Base-by-base conservation (phyloP, 2,888 invertebrate species). In the Cyclophora punctaria region DNA sequence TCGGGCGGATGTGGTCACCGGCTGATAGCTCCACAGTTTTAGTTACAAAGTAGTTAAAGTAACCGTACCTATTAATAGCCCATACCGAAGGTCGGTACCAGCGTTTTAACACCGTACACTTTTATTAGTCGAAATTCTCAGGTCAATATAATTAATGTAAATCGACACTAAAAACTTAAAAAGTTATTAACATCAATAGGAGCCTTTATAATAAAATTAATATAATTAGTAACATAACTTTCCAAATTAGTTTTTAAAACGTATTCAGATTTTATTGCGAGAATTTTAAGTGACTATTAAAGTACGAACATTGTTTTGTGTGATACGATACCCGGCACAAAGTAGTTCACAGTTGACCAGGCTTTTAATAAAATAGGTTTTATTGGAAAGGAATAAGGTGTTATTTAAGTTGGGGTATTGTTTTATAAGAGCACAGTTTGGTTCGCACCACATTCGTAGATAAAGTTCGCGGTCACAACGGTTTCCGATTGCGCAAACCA, bases 401-500 rank as follows among this genome's bases (percentile, higher is more conserved):
- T 50, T 56, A 51, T 53, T 53, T 61, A 49, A 45, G 48, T 55
- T 52, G 50, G 44, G 34, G 48, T 45, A 41, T 33, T 40, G 43
- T 49, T 56, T 56, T 53, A 57, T 49, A 45, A 55, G 49, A 59
- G 58, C 52, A 59, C 58, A 5, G 5, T 37, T 5, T 37, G 5
- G 37, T 63, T 64, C 61, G 60, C 59, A 65, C 56, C 56, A 53
- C 63, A 63, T 59, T 62, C 56, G 59, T 64, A 66, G 71, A 72
- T 70, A 71, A 71, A 60, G 62, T 63, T 37, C 37, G 67, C 61
- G 69, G 67, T 64, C 52, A 58, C 51, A 55, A 64, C 69, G 68
- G 64, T 69, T 76, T 75, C 74, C 74, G 66, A 63, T 71, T 69
- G 66, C 60, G 66, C 56, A 66, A 67, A 69, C 56, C 42, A 50